Evolutionary conservation across 2,797 vertebrate genomes (phyloP), one percentile per base, ranked within the genome.

Genomic region (Pseudochaenichthys georgianus): DNA sequence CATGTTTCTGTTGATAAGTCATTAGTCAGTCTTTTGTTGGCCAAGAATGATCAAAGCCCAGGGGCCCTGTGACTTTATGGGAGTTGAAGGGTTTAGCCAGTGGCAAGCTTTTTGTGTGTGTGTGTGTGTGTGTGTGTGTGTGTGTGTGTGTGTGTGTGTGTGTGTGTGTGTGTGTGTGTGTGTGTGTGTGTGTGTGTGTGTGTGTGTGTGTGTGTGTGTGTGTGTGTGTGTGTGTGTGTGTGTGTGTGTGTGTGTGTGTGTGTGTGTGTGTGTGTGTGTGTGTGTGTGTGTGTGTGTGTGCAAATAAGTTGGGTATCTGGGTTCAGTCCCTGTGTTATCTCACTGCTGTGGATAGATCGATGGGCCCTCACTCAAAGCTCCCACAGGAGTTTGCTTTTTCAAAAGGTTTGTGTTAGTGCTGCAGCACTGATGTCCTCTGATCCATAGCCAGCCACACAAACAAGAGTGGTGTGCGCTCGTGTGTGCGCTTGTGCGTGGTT

Each of bases 1-100:
- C 82, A 78, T 90, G 88, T 90, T 81, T 90, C 78, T 89, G 81
- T 84, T 92, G 81, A 89, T 88, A 77, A 90, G 81, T 92, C 89
- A 89, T 94, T 92, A 89, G 87, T 92, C 85, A 64, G 76, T 78
- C 66, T 86, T 87, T 91, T 90, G 88, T 90, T 91, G 83, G 86
- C 86, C 83, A 85, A 70, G 62, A 90, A 75, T 76, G 90, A 93
- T 94, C 86, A 94, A 93, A 92, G 90, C 73, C 78, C 71, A 63
- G 58, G 62, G 81, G 84, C 70, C 75, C 52, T 38, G 47, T 64
- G 75, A 87, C 71, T 88, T 86, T 87, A 84, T 64, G 68, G 58
- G 70, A 65, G 58, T 53, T 75, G 54, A 9, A 57, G 41, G 64
- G 41, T 73, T 57, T 78, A 73, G 81, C 79, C 82, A 80, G 69